Percentiles rank a stretch among this genome's conserved stretches.
phyloP scores from a whole-genome alignment of 2,113 vertebrate species.

The Ursus arctos region DNA sequence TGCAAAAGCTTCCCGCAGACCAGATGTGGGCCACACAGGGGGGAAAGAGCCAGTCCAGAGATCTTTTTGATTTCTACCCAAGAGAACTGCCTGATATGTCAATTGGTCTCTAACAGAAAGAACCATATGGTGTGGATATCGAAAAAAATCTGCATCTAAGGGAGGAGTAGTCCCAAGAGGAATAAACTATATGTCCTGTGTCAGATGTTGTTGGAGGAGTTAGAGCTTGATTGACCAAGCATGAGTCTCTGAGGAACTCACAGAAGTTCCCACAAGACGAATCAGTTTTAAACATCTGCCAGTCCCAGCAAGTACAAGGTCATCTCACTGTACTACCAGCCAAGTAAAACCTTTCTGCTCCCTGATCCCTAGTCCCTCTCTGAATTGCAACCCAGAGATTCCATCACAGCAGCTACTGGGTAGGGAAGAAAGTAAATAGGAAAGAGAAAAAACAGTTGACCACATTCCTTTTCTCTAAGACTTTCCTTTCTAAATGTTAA shows the following conservation, averaged over 20 bases:
- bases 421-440: background rate
- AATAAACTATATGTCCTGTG: background rate
- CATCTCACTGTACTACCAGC: background rate
- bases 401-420: background rate
- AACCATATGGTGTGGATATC: background rate
- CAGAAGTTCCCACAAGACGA: background rate
- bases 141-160: background rate
- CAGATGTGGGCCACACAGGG: background rate
- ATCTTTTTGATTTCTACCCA: background rate
- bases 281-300: background rate
- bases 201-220: background rate
- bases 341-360: background rate
- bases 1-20: background rate
- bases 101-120: background rate
- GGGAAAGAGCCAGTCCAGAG: background rate
- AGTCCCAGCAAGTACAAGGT: background rate
- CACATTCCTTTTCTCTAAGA: background rate
- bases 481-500: constrained; percentile 48
- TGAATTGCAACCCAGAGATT: background rate
- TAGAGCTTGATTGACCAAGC: background rate
- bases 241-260: background rate
- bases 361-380: background rate
- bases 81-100: background rate
- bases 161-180: background rate
- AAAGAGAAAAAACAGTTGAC: background rate